Evolutionary conservation across 2,113 vertebrate species (phyloP), one percentile per base, ranked within the genome.

Genomic region (Sorex fumeus): DNA sequence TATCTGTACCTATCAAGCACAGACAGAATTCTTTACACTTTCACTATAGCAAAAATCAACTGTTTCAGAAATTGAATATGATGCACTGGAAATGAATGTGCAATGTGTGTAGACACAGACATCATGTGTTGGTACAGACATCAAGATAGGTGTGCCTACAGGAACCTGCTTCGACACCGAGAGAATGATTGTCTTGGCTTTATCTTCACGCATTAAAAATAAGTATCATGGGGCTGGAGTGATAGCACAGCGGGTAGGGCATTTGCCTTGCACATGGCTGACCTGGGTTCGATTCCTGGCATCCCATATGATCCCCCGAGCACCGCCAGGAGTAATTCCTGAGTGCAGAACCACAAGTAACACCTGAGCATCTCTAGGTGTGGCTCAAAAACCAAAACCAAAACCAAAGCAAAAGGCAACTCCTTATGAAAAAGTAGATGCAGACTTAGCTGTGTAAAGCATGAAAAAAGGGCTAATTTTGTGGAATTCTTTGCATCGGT

Each of bases 171-270:
- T 11, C 15, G 25, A 23, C 36, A 16, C 34, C 25, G 50, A 30
- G 8, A 75, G 27, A 82, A 53, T 23, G 30, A 3, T 47, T 45
- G 15, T 64, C 34, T 93, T 69, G 66, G n/a, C 23, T 90, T 23
- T 76, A 12, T 76, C 47, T 88, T 93, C 64, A 53, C 18, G 27
- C 67, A 81, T 86, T 86, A 86, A 90, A 91, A 91, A 79, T 91
- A 75, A 93, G 40, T 50, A 67, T 50, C 43, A 62, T 66, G 47
- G 47, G 47, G 47, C 47, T 9, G 10, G 47, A 50, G 47, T 7
- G 10, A 50, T 50, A 50, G 10, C 10, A 50, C 47, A 50, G 47
- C 47, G 10, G 13, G 13, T 13, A 12, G 47, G 13, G 47, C 47
- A 50, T 50, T 10, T 50, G 47, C 10, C 47, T 50, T 50, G 9